A percentile compares a stretch with the other conserved stretches of the same genome.
phyloP scores from a whole-genome alignment of 2,888 invertebrate species.

The Altica lythri region DNA sequence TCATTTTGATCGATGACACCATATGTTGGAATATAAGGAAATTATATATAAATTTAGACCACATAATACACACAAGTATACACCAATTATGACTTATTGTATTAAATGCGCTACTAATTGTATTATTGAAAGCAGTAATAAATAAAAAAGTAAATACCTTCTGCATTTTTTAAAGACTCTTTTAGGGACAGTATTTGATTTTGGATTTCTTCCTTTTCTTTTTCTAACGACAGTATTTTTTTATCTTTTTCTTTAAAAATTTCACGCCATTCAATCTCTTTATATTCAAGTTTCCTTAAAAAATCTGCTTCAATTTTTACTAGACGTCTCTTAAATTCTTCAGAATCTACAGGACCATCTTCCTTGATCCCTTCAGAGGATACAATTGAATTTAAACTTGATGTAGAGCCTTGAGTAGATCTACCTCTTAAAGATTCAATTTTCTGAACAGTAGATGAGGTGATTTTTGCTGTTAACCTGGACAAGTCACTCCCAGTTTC shows the following conservation, averaged over 20 bases:
- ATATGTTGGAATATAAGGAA: too few species aligned
- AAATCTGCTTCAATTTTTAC: conserved; percentile 66
- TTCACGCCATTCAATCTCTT: conserved; percentile 71
- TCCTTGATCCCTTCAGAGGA: conserved; percentile 58
- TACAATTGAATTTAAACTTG: conserved; percentile 56
- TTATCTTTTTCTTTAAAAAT: conserved; percentile 65
- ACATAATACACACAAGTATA: too few species aligned
- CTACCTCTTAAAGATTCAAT: conserved; percentile 56
- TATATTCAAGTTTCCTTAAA: conserved; percentile 64
- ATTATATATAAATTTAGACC: too few species aligned
- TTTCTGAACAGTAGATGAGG: conserved; percentile 61
- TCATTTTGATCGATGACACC: too few species aligned
- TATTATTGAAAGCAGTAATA: too few species aligned
- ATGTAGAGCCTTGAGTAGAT: conserved; percentile 58
- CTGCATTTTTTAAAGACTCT: conserved; percentile 68
- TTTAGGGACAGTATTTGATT: conserved; percentile 62
- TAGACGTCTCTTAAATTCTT: conserved; percentile 57
- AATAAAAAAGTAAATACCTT: conserved; percentile 62
- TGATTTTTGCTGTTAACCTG: conserved; percentile 56
- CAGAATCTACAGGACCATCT: conserved; percentile 59
- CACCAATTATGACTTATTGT: too few species aligned
- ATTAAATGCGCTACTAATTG: too few species aligned
- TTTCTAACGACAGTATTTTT: conserved; percentile 59
- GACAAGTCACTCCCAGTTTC: conserved; percentile 82
- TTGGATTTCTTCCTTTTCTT: conserved; percentile 63